Evolutionary conservation across 2,888 invertebrate genomes (phyloP).

Genomic region (Seladonia tumulorum): DNA sequence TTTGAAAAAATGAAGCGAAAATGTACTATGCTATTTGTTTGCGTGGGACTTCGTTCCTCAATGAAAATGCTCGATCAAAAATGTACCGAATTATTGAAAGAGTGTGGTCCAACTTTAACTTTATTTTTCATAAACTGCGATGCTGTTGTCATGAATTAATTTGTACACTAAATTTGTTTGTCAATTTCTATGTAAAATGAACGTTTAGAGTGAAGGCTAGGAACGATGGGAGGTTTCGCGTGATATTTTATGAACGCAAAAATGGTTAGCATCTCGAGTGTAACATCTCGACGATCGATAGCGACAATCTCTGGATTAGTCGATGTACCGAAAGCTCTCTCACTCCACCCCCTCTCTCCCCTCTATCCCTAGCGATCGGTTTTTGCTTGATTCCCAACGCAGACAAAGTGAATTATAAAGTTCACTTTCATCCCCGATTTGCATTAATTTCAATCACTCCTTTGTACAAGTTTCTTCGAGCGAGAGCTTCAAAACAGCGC

Average conservation of each 20-base stretch:
- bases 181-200: too few relatives aligned
- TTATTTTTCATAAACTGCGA: too few relatives aligned
- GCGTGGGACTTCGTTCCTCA: background rate
- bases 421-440: constrained; percentile 28
- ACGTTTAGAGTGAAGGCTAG: too few relatives aligned
- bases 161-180: too few relatives aligned
- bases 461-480: constrained; percentile 16
- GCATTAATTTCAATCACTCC: constrained; percentile 36
- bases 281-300: background rate
- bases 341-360: background rate
- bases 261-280: background rate
- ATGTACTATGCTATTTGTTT: background rate
- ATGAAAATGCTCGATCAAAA: too few relatives aligned
- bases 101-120: too few relatives aligned
- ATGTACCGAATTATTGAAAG: too few relatives aligned
- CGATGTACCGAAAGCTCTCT: background rate
- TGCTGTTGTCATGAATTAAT: too few relatives aligned
- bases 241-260: too few relatives aligned
- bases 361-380: background rate
- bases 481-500: constrained; percentile 6
- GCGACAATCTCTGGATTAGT: background rate
- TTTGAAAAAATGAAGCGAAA: background rate
- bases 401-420: constrained; percentile 23
- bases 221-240: too few relatives aligned
- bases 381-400: constrained; percentile 9